Base-by-base conservation (phyloP, 2,113 vertebrate genomes). In the Ardeotis arabs region DNA sequence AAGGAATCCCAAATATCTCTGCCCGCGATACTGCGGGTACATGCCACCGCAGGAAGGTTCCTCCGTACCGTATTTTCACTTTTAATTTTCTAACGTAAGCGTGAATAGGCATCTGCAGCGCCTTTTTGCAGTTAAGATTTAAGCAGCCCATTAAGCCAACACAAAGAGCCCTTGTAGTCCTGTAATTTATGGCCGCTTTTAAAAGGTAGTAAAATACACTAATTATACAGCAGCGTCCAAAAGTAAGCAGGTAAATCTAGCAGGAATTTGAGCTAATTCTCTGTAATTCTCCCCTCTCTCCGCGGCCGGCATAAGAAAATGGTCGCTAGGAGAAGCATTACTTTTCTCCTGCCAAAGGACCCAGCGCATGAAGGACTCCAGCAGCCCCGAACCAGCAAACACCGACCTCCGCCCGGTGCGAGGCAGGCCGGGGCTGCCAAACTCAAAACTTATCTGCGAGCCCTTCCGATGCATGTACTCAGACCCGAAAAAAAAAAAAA, bases 181-280 rank as follows among this genome's bases (percentile, higher is more conserved):
- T 4, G 19, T 98, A 98, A 98, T 98, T 98, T 98, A 98, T 98
- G 96, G 89, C 97, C 87, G 19, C 96, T 95, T 98, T 98, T 98
- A 98, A 97, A 98, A 98, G 97, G 97, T 97, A 98, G 98, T 98
- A 98, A 98, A 98, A 96, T 95, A 98, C 53, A 97, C 97, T 97
- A 98, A 98, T 98, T 98, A 95, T 97, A 95, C 97, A 96, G 91
- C 96, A 97, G 96, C 75, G 96, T 96, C 97, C 96, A 93, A 96
- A 98, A 98, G 88, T 93, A 96, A 96, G 77, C 96, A 97, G 96
- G 97, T 97, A 98, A 98, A 98, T 98, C 96, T 97, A 95, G 75
- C 63, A 97, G 95, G 92, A 97, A 95, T 97, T 97, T 96, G 91
- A 96, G 96, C 96, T 96, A 96, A 97, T 96, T 96, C 96, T 90